Evolutionary conservation across 2,797 vertebrate genomes (phyloP).

Genomic region (Strix occidentalis): DNA sequence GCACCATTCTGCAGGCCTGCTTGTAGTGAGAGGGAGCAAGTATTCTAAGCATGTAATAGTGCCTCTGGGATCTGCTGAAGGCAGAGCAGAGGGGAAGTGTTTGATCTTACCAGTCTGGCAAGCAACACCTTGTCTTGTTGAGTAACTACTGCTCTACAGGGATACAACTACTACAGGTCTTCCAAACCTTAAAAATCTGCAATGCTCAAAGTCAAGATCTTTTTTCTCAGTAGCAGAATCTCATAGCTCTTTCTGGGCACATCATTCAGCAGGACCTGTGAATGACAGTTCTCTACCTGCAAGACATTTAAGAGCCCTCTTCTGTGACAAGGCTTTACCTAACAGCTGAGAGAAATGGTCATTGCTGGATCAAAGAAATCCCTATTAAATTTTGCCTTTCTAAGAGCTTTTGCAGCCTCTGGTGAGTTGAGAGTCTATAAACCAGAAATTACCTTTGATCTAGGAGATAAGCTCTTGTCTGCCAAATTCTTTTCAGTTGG

Average conservation of each 20-base stretch:
- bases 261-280: background rate
- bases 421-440: background rate
- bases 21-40: background rate
- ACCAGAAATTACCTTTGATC: background rate
- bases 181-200: background rate
- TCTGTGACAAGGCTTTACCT: background rate
- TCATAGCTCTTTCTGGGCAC: background rate
- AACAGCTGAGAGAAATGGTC: background rate
- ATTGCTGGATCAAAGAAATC: background rate
- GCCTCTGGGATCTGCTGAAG: background rate
- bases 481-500: background rate
- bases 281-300: background rate
- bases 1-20: fast-evolving
- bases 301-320: background rate
- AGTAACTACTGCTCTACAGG: background rate
- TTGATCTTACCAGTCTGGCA: background rate
- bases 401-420: background rate
- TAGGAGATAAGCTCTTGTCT: background rate
- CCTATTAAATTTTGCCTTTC: background rate
- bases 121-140: background rate
- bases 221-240: background rate
- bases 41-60: background rate
- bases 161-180: background rate
- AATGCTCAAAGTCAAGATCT: background rate
- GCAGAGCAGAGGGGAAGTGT: background rate